Evolutionary conservation across 1,140 invertebrate species (phyloP), one percentile per base, ranked within the genome.

Genomic region (Hylaeus anthracinus): DNA sequence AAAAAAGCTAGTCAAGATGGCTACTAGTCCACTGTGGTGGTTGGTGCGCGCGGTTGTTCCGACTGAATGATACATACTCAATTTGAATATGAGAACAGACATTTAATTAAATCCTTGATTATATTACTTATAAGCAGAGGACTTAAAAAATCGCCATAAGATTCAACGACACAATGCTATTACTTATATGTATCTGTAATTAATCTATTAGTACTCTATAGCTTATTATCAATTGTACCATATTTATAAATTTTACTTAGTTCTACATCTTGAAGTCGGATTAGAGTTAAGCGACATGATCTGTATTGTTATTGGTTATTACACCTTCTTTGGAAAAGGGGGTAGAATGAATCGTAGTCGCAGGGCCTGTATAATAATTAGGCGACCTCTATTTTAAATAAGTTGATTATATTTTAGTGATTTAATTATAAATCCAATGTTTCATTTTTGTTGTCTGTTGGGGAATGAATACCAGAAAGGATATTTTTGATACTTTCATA

Each of bases 401-500:
- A 87, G 76, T 89, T 91, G 84, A 81, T 90, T 90, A 79, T 88
- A 89, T 48, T 88, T 90, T 86, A 89, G 88, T 92, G 75, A 90
- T 92, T 93, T 92, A 88, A 90, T 76, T 89, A 87, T 79, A 83
- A 79, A 90, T 78, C 88, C 73, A 73, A 89, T 91, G 79, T 90
- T 89, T 88, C 82, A 85, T 91, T 92, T 91, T 91, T 88, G 90
- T 93, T 92, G 88, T 92, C 84, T 90, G 92, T 92, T 92, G 90
- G 88, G 87, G 88, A 87, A 90, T 87, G 89, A 91, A 89, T 89
- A 91, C 88, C 92, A 92, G 91, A 93, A 92, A 92, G 92, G 92
- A 94, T 94, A 94, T 94, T 94, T 94, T 94, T 94, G 93, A 94
- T 94, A 94, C 93, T 94, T 94, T 94, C 93, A 94, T 94, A 94